Evolutionary conservation across 2,113 vertebrate genomes (phyloP), one percentile per base, ranked within the genome.

Genomic region (Menidia beryllina): DNA sequence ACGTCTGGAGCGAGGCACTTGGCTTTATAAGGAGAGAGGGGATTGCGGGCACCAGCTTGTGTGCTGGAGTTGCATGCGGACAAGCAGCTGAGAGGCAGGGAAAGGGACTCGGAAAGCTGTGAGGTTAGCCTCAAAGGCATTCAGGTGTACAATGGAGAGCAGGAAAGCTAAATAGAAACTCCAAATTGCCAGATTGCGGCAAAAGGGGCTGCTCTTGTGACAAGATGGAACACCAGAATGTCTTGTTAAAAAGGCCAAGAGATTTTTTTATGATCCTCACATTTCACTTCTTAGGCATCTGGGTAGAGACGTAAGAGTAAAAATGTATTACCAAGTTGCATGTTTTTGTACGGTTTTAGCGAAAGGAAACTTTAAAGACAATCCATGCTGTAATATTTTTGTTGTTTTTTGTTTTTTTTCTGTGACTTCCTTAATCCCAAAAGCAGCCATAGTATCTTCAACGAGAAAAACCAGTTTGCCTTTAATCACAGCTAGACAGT

Each of bases 391-490:
- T n/a, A n/a, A n/a, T n/a, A n/a, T n/a, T 84, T 62, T 72, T 65
- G 77, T 65, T 73, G 57, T 76, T 71, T 71, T 67, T 79, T 30
- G 38, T 50, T 79, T 41, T 69, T 79, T 88, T 83, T 34, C 61
- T 71, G 82, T 79, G 86, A 88, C 77, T 83, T 84, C 67, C 60
- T 80, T 81, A 88, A 90, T 94, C 88, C 88, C 72, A 74, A 89
- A 90, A 90, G 88, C 91, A 65, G 75, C 82, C 55, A 69, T 81
- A 75, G 75, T 91, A 92, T 93, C 91, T 93, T 84, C 51, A 88
- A 86, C 79, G 60, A 79, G 84, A 92, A 93, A 92, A 83, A 17
- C 84, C 38, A 24, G 72, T 66, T 64, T 84, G 86, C 62, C 79
- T 89, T 88, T 92, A 81, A 92, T 93, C 89, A 87, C 86, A 81